A percentile compares a stretch with the other conserved stretches of the same genome.
These are phyloP conservation scores for Thera britannica DNA, from an alignment of 2,888 invertebrate genomes.

Conservation along the genomic window DNA sequence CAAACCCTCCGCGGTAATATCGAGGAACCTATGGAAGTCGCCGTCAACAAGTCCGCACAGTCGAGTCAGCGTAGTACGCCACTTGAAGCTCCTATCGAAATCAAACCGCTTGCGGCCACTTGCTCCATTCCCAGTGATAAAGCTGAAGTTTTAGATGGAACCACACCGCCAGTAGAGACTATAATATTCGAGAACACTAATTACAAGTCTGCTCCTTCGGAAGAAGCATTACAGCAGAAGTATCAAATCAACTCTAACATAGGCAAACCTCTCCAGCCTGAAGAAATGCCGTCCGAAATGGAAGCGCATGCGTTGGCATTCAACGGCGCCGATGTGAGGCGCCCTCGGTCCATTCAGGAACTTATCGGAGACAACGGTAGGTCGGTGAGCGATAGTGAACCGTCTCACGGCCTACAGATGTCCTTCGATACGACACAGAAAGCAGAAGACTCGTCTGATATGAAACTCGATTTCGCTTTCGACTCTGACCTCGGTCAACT, in stretches of 20 bases:
- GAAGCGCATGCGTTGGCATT: conserved; percentile 69
- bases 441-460: conserved; percentile 92
- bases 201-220: conserved; percentile 91
- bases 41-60: conserved; percentile 70
- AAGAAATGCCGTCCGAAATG: conserved; percentile 82
- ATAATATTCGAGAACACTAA: conserved; percentile 97
- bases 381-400: conserved; percentile 70
- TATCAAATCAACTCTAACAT: conserved; percentile 77
- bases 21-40: conserved; percentile 63
- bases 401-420: conserved; percentile 86
- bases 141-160: conserved; percentile 87
- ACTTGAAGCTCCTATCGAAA: conserved; percentile 66
- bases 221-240: conserved; percentile 87
- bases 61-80: conserved; percentile 79
- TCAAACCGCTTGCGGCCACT: conserved; percentile 58
- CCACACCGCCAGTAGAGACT: conserved; percentile 93
- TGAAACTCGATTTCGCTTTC: conserved; percentile 96
- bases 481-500: conserved; percentile 92
- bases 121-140: conserved; percentile 75
- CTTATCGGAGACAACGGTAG: conserved; percentile 72
- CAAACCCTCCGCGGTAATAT: conserved; percentile 86
- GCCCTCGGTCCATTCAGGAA: conserved; percentile 77
- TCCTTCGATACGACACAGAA: conserved; percentile 85
- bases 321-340: conserved; percentile 75
- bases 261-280: conserved; percentile 76